These are phyloP conservation scores for Paramormyrops hopkinsi DNA, from an alignment of 2,797 vertebrate genomes.

Conservation along the genomic window DNA sequence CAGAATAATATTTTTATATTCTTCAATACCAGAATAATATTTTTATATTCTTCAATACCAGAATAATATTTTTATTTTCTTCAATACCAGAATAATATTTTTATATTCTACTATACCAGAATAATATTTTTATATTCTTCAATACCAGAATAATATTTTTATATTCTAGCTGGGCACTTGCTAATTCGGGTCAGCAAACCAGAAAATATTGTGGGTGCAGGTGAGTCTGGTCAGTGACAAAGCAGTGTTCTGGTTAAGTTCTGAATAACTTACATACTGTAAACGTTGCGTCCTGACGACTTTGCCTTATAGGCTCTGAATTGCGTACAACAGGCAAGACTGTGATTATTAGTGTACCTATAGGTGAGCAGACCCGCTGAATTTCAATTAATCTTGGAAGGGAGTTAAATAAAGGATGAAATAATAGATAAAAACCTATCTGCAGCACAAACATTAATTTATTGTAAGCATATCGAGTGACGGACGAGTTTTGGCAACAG, in stretches of 20 bases:
- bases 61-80: no score
- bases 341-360: not conserved
- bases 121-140: not conserved
- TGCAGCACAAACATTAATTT: not conserved
- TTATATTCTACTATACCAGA: no score
- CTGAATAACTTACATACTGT: not conserved
- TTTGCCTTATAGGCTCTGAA: not conserved
- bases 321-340: not conserved
- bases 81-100: no score
- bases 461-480: not conserved
- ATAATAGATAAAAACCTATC: not conserved
- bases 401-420: not conserved
- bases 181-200: not conserved
- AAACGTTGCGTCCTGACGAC: not conserved
- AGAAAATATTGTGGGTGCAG: not conserved
- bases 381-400: not conserved
- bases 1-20: not conserved
- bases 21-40: no score
- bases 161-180: not conserved
- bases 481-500: not conserved
- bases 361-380: not conserved
- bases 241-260: not conserved
- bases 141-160: no score
- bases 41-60: no score
- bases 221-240: not conserved